A percentile compares a stretch with the other conserved stretches of the same genome.
Evolutionary conservation across 1,140 invertebrate genomes (phyloP).

Genomic region (Anastatus disparis): DNA sequence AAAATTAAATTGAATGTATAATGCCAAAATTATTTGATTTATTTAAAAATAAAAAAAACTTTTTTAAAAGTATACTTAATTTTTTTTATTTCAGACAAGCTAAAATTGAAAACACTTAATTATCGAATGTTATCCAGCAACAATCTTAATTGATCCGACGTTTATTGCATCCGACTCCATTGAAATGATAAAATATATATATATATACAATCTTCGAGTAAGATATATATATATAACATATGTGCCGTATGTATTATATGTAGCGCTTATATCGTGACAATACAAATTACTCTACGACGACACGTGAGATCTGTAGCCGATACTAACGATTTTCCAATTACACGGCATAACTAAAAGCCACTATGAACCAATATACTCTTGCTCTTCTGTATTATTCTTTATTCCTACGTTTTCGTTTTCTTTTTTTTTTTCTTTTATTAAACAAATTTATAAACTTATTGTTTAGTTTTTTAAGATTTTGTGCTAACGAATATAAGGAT

Average conservation of each 20-base stretch:
- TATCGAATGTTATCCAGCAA: conserved; percentile 24
- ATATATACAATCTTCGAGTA: background rate
- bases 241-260: background rate
- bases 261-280: conserved; percentile 21
- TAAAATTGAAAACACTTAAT: conserved; percentile 36
- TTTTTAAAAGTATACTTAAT: too few relatives aligned
- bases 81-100: too few relatives aligned
- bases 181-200: conserved; percentile 21
- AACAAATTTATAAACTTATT: too few relatives aligned
- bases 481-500: too few relatives aligned
- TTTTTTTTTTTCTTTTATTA: too few relatives aligned
- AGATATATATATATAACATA: too few relatives aligned
- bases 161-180: conserved; percentile 38
- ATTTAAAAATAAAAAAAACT: too few relatives aligned
- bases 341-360: conserved; percentile 45
- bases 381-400: background rate
- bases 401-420: background rate
- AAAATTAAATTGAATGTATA: too few relatives aligned
- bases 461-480: too few relatives aligned
- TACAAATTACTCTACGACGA: conserved; percentile 38
- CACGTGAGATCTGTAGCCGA: conserved; percentile 46
- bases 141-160: conserved; percentile 42
- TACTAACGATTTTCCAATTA: conserved; percentile 68
- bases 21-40: too few relatives aligned
- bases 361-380: background rate